phyloP scores from a whole-genome alignment of 2,797 vertebrate species.

The Sebastes hubbsi region DNA sequence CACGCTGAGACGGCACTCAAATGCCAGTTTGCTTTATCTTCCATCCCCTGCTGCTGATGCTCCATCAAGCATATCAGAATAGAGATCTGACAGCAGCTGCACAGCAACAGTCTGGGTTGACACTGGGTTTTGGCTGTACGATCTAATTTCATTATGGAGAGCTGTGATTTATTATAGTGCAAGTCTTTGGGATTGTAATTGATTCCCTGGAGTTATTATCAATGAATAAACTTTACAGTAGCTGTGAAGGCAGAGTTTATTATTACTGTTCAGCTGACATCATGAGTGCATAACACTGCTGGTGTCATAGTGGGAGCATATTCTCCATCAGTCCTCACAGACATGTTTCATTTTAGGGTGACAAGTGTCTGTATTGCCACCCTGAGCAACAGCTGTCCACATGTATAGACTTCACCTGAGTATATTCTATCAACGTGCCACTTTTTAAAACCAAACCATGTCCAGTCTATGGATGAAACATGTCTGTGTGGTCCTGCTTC shows the following conservation, averaged over 20 bases:
- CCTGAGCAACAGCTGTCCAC: neutral
- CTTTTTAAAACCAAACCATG: neutral
- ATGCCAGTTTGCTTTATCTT: constrained; percentile 26
- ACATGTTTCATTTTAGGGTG: neutral
- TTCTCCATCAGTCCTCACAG: neutral
- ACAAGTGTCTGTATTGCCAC: neutral
- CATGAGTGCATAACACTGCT: neutral
- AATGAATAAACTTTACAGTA: neutral
- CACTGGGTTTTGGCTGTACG: neutral
- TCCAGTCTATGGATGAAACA: neutral
- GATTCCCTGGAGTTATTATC: constrained; percentile 5
- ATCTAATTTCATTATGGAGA: neutral
- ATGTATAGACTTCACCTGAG: neutral
- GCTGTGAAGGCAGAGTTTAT: neutral
- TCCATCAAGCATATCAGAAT: neutral
- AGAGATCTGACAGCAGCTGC: constrained; percentile 3
- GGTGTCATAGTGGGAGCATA: neutral
- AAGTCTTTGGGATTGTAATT: neutral
- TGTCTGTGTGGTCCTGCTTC: neutral
- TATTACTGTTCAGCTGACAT: neutral
- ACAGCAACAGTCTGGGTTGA: neutral
- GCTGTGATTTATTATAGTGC: neutral
- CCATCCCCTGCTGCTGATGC: constrained; percentile 13
- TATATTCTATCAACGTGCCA: neutral
- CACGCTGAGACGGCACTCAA: neutral